phyloP scores from a whole-genome alignment of 2,888 invertebrate species.

The Cheilosia vulpina region DNA sequence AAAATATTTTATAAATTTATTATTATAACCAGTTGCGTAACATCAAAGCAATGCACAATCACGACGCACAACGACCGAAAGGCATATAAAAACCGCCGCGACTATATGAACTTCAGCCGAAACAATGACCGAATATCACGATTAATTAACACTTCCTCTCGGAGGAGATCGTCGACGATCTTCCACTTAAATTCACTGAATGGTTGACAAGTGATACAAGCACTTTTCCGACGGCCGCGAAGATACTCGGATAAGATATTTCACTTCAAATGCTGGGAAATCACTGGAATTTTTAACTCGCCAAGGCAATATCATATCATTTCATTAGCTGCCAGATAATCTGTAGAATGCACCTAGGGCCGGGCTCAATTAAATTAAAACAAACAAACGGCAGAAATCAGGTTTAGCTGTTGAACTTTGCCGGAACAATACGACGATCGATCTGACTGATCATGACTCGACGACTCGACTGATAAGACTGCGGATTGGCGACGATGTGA shows the following conservation, averaged over 20 bases:
- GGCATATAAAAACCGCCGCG: conserved; percentile 4
- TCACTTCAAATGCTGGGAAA: conserved; percentile 25
- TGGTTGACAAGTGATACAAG: conserved; percentile 26
- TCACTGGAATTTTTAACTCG: conserved; percentile 13
- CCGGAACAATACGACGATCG: conserved; percentile 39
- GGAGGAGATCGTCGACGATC: conserved; percentile 28
- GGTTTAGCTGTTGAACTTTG: conserved; percentile 38
- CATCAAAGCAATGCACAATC: conserved; percentile 10
- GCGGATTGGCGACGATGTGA: conserved; percentile 19
- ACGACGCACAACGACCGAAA: conserved; percentile 5
- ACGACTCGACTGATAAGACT: conserved; percentile 69
- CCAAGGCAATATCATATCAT: neutral
- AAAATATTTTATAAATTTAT: conserved; percentile 16
- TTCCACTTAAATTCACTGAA: conserved; percentile 40
- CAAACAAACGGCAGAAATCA: conserved; percentile 44
- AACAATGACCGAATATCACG: conserved; percentile 55
- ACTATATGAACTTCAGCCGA: conserved; percentile 8
- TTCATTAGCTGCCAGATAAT: neutral
- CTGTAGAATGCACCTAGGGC: conserved; percentile 35
- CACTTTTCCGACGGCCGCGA: neutral
- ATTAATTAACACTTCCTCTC: conserved; percentile 71
- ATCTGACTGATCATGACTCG: conserved; percentile 62
- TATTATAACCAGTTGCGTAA: conserved; percentile 26
- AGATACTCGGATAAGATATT: conserved; percentile 13
- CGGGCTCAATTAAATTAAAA: conserved; percentile 30